Base-by-base conservation (phyloP, 2,888 invertebrate species). In the Hypercompe scribonia region DNA sequence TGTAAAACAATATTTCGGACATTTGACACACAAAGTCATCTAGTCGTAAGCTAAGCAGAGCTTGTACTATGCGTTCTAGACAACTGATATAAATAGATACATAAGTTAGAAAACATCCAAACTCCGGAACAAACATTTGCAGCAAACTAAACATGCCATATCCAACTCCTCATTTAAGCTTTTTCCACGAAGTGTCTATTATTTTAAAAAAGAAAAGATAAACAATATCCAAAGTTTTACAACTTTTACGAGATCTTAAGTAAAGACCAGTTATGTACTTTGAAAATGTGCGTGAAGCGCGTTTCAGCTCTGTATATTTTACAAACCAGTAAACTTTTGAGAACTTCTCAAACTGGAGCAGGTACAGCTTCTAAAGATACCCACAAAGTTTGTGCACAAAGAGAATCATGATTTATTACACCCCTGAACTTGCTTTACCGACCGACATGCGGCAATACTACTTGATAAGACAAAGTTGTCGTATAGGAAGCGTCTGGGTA, bases 321-420 rank as follows among this genome's bases (percentile, higher is more conserved):
- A 61, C 61, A 31, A 31, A 24, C 50, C 28, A 21, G 28, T 31
- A 61, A 61, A 28, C 58, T 39, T 69, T 69, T 31, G 34, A 28
- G 31, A 42, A 69, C n/a, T 61, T 21, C 61, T 39, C 4, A 39
- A 58, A 68, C 34, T 61, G 39, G 61, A 31, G 31, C 68, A 69
- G 68, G 68, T 69, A 61, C 50, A 68, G 36, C n/a, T 54, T 66
- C 33, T 33, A 66, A 54, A 66, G 66, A 66, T 73, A 68, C 50
- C 61, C 31, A 18, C 28, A 36, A 69, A 69, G 33, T 61, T 69
- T 36, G 21, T 39, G 13, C 54, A 36, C 54, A 69, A 69, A 4
- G 28, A 36, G 54, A 28, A 39, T n/a, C 28, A 61, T 39, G 34
- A 69, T 61, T 69, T 69, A 69, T 69, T 69, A 61, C 54, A 4